Evolutionary conservation across 2,797 vertebrate species (phyloP), one percentile per base, ranked within the genome.

Genomic region (Novumbra hubbsi): DNA sequence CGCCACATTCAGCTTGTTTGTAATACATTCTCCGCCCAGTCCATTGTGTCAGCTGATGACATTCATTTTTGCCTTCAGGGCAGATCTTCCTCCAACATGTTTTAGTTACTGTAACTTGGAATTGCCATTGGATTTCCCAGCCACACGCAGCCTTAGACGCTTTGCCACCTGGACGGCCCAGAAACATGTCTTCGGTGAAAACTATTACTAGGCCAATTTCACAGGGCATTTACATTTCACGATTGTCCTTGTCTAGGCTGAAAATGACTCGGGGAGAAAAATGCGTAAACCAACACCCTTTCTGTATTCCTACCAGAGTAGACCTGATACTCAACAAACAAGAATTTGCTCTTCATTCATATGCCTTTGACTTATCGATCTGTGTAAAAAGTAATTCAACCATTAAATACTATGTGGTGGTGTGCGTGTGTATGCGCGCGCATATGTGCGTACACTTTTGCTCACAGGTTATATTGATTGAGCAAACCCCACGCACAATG

Each of bases 401-500:
- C 30, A 27, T 30, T 60, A 2, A 27, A 57, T 12, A 68, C 45
- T 5, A 38, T 67, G 55, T 66, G 50, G 41, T 75, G 21, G 64
- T 34, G 49, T 66, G 57, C 19, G 4, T 5, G 72, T 27, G 55
- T 24, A n/a, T 71, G 70, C 27, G 57, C 45, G 32, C 21, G 19
- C 21, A 32, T 41, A 32, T 49, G 1, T 19, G 8, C 9, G 60
- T 19, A 15, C 38, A 50, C 16, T 4, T 49, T 73, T 45, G 24
- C 52, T 76, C 50, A 68, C 75, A 17, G 50, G 62, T 67, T 77
- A 55, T 38, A 62, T 38, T 73, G 63, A 74, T 70, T 70, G 14
- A 77, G 74, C 62, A 62, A 76, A 78, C 19, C 50, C 73, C 16
- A 60, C 66, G 78, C 57, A 69, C 70, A 78, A 68, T 64, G 32